These are phyloP conservation scores for Trematocara zebra DNA, from an alignment of 2,113 vertebrate species.

Conservation along the genomic window DNA sequence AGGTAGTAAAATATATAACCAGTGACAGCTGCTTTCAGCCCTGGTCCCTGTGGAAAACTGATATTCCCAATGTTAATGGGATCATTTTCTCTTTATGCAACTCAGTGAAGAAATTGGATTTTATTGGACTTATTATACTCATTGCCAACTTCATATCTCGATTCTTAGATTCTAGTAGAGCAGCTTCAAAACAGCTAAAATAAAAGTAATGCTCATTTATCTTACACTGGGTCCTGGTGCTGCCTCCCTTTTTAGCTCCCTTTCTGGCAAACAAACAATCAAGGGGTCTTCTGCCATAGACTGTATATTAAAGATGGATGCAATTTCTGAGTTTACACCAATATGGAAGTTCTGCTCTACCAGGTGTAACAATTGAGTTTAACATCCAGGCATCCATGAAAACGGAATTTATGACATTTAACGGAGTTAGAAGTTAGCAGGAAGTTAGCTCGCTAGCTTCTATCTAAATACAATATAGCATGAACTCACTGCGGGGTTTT, in stretches of 20 bases:
- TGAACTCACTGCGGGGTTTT: no score
- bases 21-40: not conserved
- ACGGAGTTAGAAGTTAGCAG: no score
- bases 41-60: not conserved
- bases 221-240: not conserved
- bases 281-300: not conserved
- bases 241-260: not conserved
- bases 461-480: no score
- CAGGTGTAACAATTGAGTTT: no score
- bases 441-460: no score
- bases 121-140: not conserved
- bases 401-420: no score
- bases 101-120: not conserved
- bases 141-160: not conserved
- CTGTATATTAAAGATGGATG: not conserved
- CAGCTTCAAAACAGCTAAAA: not conserved
- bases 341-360: accelerated
- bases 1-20: not conserved
- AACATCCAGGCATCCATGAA: no score
- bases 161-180: not conserved
- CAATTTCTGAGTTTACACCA: accelerated
- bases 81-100: not conserved
- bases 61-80: not conserved
- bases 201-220: not conserved
- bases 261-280: not conserved